phyloP scores from a whole-genome alignment of 2,888 invertebrate genomes.

The Odontocerum albicorne region DNA sequence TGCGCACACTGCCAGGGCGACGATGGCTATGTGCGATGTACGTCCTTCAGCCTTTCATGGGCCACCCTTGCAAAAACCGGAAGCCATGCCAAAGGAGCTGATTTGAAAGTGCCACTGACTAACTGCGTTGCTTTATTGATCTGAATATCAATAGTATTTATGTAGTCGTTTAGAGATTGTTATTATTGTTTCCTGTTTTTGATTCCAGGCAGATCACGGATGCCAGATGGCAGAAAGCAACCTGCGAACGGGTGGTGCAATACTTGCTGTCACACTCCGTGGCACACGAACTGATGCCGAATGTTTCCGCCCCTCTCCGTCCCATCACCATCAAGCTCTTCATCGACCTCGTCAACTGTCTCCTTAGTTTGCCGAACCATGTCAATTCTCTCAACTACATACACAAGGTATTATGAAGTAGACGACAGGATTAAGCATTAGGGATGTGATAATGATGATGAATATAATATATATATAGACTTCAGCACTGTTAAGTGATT shows the following conservation, averaged over 20 bases:
- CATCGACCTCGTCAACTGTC: constrained; percentile 45
- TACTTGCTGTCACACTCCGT: constrained; percentile 41
- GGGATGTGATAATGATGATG: too few relatives aligned
- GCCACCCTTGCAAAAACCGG: too few relatives aligned
- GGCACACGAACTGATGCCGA: constrained; percentile 28
- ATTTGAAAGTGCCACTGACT: too few relatives aligned
- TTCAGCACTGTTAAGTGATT: too few relatives aligned
- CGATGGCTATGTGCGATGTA: too few relatives aligned
- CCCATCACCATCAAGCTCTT: constrained; percentile 55
- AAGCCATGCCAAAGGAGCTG: too few relatives aligned
- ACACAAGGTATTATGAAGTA: constrained; percentile 52
- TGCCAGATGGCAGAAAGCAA: constrained; percentile 48
- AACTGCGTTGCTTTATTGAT: not conserved
- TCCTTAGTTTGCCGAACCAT: constrained; percentile 44
- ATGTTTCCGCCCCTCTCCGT: constrained; percentile 39
- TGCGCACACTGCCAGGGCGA: too few relatives aligned
- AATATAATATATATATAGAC: too few relatives aligned
- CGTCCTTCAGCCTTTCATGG: too few relatives aligned
- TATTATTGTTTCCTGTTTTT: not conserved
- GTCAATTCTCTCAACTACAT: constrained; percentile 52
- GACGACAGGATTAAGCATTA: too few relatives aligned
- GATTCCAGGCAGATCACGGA: constrained; percentile 44
- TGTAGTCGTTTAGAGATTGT: not conserved
- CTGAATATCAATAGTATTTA: not conserved
- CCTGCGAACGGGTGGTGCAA: constrained; percentile 39